phyloP scores from a whole-genome alignment of 2,888 invertebrate genomes.

The Dynastes hyllus region DNA sequence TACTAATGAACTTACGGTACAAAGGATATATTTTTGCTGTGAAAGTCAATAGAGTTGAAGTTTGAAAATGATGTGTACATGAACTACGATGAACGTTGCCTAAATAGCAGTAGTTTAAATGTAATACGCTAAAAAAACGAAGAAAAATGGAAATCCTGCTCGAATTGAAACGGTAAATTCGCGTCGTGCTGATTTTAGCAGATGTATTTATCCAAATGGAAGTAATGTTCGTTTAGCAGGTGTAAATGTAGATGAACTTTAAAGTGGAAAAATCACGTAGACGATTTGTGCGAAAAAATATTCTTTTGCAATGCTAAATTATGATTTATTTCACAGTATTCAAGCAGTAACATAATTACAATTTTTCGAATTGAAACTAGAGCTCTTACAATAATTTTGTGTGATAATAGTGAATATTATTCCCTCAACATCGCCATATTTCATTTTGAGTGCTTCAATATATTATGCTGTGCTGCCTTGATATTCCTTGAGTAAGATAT shows the following conservation, averaged over 20 bases:
- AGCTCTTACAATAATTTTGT: too few species aligned
- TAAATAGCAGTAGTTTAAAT: not conserved
- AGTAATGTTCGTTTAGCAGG: constrained; percentile 23
- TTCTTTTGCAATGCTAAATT: not conserved
- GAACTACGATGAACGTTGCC: not conserved
- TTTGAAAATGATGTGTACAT: not conserved
- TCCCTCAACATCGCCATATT: not conserved
- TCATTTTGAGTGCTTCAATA: too few species aligned
- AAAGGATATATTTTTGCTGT: not conserved
- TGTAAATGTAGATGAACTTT: constrained; percentile 18
- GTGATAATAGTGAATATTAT: not conserved
- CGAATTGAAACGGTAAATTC: not conserved
- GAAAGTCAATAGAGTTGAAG: constrained; percentile 4
- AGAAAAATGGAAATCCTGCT: not conserved
- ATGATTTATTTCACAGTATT: not conserved
- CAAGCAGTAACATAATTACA: too few species aligned
- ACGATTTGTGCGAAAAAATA: not conserved
- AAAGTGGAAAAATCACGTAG: constrained; percentile 26
- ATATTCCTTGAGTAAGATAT: too few species aligned
- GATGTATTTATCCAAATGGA: constrained; percentile 8
- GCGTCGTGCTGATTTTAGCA: constrained; percentile 9
- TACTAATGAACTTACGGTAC: too few species aligned
- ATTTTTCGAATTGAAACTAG: too few species aligned
- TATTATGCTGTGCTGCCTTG: too few species aligned
- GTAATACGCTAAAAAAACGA: constrained; percentile 2